Evolutionary conservation across 2,113 vertebrate genomes (phyloP), one percentile per base, ranked within the genome.

Genomic region (Gnathonemus longibarbis): DNA sequence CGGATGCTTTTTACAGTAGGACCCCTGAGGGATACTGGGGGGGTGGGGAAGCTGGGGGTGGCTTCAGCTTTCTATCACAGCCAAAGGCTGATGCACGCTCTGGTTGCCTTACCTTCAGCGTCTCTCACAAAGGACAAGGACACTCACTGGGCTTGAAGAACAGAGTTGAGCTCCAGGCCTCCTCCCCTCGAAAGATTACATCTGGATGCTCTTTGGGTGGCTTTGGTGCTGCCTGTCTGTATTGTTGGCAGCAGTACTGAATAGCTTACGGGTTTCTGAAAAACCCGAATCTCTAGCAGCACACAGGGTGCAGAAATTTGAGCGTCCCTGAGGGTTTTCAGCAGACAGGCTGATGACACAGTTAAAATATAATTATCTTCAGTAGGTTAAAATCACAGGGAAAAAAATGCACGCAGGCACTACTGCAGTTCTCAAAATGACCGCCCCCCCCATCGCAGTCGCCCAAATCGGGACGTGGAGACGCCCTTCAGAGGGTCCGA

Each of bases 131-230:
- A 84, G 45, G 83, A 84, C 83, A 46, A 84, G 83, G 42, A 84
- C 45, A 84, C 45, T 84, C 83, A 24, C 19, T 84, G 83, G 83
- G 83, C 83, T 84, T 84, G 83, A 84, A 24, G 83, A 84, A 10
- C 17, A 24, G 83, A 48, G 21, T 45, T 46, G 19, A n/a, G 83
- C 83, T 48, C 45, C 21, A 48, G 83, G 42, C 39, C 31, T 1
- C 74, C 35, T 42, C 74, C 45, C 21, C 21, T 46, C 42, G 19
- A 84, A 84, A 83, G 19, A 48, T 84, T 24, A 48, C 83, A 19
- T n/a, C 39, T 39, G 45, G 83, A 45, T 84, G 42, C 45, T 46
- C 39, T 48, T 84, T 46, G n/a, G 83, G 39, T 84, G 83, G 83
- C 45, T 84, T 84, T 84, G 42, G 45, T 84, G 39, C 39, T 84